Evolutionary conservation across 2,113 vertebrate species (phyloP).

Genomic region (Meleagris gallopavo): DNA sequence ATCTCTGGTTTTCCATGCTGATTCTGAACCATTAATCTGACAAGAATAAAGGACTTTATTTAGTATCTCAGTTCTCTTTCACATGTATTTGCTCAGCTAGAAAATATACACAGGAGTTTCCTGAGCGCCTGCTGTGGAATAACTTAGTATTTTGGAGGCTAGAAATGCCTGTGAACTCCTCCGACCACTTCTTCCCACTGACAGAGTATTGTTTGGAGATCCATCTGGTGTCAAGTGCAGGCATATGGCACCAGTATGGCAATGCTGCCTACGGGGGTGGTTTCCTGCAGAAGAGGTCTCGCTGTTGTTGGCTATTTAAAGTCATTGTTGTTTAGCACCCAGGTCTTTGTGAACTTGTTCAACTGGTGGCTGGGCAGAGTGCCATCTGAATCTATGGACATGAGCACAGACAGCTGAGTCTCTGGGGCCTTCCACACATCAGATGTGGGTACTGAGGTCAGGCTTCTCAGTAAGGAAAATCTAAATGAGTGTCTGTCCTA

Average conservation of each 20-base stretch:
- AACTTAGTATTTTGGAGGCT: slow-evolving; percentile 36
- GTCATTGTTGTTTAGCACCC: slow-evolving; percentile 66
- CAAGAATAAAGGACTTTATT: not conserved
- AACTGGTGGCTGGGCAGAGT: slow-evolving; percentile 57
- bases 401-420: slow-evolving; percentile 37
- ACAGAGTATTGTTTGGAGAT: slow-evolving; percentile 60
- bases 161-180: slow-evolving; percentile 70
- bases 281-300: slow-evolving; percentile 64
- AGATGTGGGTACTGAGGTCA: slow-evolving; percentile 66
- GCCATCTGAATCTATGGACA: slow-evolving; percentile 3
- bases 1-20: not conserved
- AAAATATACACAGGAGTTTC: slow-evolving; percentile 35
- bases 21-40: not conserved
- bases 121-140: slow-evolving; percentile 49
- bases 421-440: slow-evolving; percentile 40
- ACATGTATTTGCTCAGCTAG: slow-evolving; percentile 37
- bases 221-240: slow-evolving; percentile 70
- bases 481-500: slow-evolving; percentile 62
- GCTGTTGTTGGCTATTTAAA: slow-evolving; percentile 41
- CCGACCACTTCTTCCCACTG: slow-evolving; percentile 49
- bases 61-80: not conserved
- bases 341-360: slow-evolving; percentile 60
- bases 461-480: slow-evolving; percentile 56
- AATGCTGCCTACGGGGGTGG: slow-evolving; percentile 35
- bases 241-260: slow-evolving; percentile 77